Conservation (phyloP, 2,888 invertebrate species). For the Maniola hyperantus region DNA sequence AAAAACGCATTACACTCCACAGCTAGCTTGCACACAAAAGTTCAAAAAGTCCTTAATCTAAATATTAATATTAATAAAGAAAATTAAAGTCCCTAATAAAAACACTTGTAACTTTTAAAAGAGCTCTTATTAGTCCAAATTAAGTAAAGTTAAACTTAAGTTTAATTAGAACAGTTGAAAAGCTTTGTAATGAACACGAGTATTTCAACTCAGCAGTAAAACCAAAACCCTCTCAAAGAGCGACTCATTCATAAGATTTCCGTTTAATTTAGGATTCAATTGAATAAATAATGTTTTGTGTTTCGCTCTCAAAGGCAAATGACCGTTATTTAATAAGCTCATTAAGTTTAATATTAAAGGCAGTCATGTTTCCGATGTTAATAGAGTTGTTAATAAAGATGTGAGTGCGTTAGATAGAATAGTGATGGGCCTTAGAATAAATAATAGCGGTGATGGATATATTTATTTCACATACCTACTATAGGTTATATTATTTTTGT, state of each 20-base stretch:
- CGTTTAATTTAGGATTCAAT: slow-evolving; percentile 24
- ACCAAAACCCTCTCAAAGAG: neutral
- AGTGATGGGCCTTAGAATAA: neutral
- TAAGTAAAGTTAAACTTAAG: no score
- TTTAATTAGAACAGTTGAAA: no score
- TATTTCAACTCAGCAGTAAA: neutral
- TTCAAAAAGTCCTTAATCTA: no score
- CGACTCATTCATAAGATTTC: slow-evolving; percentile 3
- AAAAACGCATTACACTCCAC: no score
- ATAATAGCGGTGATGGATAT: slow-evolving; percentile 4
- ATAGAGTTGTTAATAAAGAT: slow-evolving; percentile 32
- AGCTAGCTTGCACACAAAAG: no score
- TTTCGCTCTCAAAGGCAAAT: slow-evolving; percentile 26
- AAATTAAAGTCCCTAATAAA: no score
- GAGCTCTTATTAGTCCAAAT: no score
- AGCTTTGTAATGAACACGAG: neutral
- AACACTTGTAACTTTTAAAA: no score
- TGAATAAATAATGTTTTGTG: slow-evolving; percentile 30
- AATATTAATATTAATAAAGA: no score
- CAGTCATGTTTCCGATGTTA: slow-evolving; percentile 28
- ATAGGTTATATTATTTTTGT: no score
- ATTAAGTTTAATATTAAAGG: slow-evolving; percentile 31
- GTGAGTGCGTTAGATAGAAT: slow-evolving; percentile 38
- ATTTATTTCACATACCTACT: neutral
- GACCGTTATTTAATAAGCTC: slow-evolving; percentile 34